Evolutionary conservation across 2,113 vertebrate genomes (phyloP).

Genomic region (Pampusana beccarii): DNA sequence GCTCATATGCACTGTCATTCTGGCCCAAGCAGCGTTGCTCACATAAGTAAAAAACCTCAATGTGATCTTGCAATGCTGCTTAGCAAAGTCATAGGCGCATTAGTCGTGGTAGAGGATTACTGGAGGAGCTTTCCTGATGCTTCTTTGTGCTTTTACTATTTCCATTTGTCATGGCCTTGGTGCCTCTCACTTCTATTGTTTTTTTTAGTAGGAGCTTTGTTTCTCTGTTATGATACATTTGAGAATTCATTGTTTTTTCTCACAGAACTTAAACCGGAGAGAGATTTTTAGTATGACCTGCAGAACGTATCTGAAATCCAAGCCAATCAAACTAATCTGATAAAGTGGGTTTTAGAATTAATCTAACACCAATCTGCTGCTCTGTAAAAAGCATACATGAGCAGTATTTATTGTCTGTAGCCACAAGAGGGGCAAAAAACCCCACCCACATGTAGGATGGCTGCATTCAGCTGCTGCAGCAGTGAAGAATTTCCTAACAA

Average conservation of each 20-base stretch:
- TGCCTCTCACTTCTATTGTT: background rate
- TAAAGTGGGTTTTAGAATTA: slow-evolving; percentile 24
- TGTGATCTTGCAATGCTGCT: background rate
- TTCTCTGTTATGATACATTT: background rate
- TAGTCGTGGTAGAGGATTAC: background rate
- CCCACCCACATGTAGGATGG: background rate
- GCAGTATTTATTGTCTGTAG: background rate
- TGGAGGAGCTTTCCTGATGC: background rate
- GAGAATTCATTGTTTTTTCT: background rate
- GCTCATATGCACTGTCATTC: background rate
- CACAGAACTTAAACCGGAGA: background rate
- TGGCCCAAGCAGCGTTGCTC: background rate
- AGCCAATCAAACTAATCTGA: background rate
- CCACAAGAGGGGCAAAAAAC: background rate
- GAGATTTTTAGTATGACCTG: background rate
- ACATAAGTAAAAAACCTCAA: background rate
- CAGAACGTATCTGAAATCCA: slow-evolving; percentile 1
- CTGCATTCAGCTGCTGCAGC: background rate
- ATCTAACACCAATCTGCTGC: slow-evolving; percentile 5
- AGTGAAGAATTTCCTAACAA: background rate
- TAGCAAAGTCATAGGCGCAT: background rate
- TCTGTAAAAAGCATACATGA: background rate
- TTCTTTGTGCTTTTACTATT: background rate
- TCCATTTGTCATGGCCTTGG: background rate
- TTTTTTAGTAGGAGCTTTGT: background rate